Base-by-base conservation (phyloP, 1,140 invertebrate genomes). In the Bombus polaris region DNA sequence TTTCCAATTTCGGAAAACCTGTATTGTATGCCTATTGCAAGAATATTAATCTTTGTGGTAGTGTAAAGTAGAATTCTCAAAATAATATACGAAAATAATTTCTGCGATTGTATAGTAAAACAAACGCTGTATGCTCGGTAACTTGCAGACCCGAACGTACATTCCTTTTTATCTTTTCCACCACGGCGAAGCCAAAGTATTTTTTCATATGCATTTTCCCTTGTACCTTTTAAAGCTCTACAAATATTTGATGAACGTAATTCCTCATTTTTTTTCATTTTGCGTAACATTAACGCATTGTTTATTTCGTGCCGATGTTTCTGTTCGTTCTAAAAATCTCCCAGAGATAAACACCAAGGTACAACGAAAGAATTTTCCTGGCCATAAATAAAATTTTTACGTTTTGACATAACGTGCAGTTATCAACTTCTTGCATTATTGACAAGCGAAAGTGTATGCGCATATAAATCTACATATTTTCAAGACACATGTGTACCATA, bases 391-490 rank as follows among this genome's bases (percentile, higher is more conserved):
- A 59, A 80, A 71, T 70, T 57, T 84, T 59, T 47, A 28, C 47
- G 53, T n/a, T 59, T 39, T 15, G 22, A 12, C 44, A 28, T 42
- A 75, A 25, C 81, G 3, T 2, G 25, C 59, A 80, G 59, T 66
- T 66, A 68, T 77, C 73, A 77, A 68, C 35, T 42, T 66, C 42
- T 72, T n/a, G 12, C 76, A 35, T 47, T 84, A 70, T 84, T 71
- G 82, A 79, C 75, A 59, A n/a, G 65, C 25, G 70, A 57, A 78
- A 71, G 82, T 78, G 65, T 57, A 57, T 44, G 66, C 65, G 82
- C 65, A 84, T 79, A 84, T 71, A 79, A 84, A 84, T 79, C 75
- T 71, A 39, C 65, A 59, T 71, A 84, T 79, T 84, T 84, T 12
- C 66, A 59, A 15, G 32, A 12, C 18, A 32, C 10, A 47, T 4